Evolutionary conservation across 2,113 vertebrate species (phyloP).

Genomic region (Maccullochella peelii): DNA sequence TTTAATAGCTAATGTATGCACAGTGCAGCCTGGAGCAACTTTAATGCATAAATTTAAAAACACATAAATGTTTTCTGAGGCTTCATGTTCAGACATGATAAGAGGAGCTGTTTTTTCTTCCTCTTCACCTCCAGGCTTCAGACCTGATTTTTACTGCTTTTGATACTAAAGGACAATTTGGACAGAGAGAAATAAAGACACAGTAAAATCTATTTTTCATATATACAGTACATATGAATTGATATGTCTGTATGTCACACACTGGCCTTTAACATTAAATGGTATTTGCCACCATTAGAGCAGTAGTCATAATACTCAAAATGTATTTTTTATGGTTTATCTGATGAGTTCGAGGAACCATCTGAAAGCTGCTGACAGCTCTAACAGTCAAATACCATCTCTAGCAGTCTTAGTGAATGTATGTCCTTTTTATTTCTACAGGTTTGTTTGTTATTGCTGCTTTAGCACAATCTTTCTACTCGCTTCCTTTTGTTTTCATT

Average conservation of each 20-base stretch:
- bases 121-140: neutral
- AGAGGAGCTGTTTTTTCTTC: constrained; percentile 26
- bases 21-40: constrained; percentile 20
- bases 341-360: neutral
- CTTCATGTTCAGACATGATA: constrained; percentile 57
- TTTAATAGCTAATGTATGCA: constrained; percentile 24
- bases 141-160: neutral
- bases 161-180: neutral
- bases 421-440: neutral
- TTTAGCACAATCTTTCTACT: neutral
- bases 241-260: neutral
- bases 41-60: constrained; percentile 54
- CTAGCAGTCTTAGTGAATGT: neutral
- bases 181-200: constrained; percentile 13
- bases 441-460: neutral
- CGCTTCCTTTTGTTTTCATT: neutral
- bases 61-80: constrained; percentile 25
- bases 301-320: neutral
- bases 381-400: neutral
- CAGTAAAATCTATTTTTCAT: neutral
- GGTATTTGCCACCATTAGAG: neutral
- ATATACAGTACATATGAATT: neutral
- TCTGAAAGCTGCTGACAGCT: neutral
- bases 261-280: neutral
- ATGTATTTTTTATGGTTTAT: neutral